phyloP scores from a whole-genome alignment of 53 echinoderm and acorn worm species.

The Antedon mediterranea region DNA sequence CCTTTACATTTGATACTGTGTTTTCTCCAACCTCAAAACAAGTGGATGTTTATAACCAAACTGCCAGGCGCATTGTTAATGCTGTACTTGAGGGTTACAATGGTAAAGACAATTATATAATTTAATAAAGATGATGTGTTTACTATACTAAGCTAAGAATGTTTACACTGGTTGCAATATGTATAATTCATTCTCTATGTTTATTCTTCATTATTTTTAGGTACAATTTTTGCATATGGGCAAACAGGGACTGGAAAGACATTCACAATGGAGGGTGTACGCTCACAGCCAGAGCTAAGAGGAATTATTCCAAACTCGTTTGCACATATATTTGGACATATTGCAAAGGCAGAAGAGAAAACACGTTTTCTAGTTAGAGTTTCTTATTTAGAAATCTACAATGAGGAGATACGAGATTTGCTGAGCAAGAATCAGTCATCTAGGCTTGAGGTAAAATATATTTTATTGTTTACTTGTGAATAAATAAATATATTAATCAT shows the following conservation, averaged over 20 bases:
- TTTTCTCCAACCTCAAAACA: conserved; percentile 78
- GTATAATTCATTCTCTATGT: no score
- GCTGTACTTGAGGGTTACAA: conserved; percentile 96
- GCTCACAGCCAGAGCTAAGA: conserved; percentile 68
- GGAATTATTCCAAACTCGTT: conserved; percentile 99
- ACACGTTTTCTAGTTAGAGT: conserved; percentile 85
- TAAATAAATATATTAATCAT: no score
- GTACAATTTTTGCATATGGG: conserved; percentile 99
- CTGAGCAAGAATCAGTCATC: conserved; percentile 55
- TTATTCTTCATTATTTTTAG: no score
- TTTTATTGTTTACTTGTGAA: no score
- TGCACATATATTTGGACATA: conserved; percentile 88
- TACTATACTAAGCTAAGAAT: background rate
- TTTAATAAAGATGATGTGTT: no score
- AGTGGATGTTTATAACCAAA: conserved; percentile 94
- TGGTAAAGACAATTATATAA: conserved; percentile 45
- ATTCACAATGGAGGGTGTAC: conserved; percentile 90
- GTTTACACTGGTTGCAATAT: background rate
- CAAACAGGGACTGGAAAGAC: conserved; percentile 98
- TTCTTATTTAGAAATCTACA: conserved; percentile 92
- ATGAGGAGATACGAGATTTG: conserved; percentile 89
- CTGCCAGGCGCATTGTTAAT: conserved; percentile 96
- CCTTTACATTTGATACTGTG: conserved; percentile 88
- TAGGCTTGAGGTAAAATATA: conserved; percentile 53
- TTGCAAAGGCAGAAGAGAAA: conserved; percentile 83